These are phyloP conservation scores for Patiria miniata DNA, from an alignment of 35 echinoderm and acorn worm species.

Conservation along the genomic window DNA sequence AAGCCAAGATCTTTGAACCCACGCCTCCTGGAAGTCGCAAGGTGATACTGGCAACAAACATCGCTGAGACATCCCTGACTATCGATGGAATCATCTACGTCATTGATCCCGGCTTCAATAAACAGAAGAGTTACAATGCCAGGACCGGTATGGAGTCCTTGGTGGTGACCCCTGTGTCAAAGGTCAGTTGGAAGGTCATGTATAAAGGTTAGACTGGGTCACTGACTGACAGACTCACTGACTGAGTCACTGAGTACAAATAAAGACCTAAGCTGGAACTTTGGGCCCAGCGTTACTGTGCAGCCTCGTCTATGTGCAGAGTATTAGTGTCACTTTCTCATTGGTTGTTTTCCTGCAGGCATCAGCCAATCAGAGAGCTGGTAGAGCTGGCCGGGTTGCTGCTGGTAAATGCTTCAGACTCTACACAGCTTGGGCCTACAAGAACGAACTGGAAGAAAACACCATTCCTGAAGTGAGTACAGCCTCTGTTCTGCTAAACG, in stretches of 20 bases:
- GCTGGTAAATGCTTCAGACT: slow-evolving; percentile 93
- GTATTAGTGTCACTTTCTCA: not conserved
- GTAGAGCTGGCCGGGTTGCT: slow-evolving; percentile 85
- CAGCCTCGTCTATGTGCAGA: too few relatives aligned
- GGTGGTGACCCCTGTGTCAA: slow-evolving; percentile 89
- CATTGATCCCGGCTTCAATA: slow-evolving; percentile 91
- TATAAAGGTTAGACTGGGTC: too few relatives aligned
- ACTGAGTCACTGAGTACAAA: too few relatives aligned
- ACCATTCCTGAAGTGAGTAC: slow-evolving; percentile 85
- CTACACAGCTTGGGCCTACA: slow-evolving; percentile 95
- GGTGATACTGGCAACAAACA: slow-evolving; percentile 94
- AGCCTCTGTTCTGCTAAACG: not conserved
- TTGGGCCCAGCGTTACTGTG: too few relatives aligned
- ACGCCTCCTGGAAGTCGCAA: slow-evolving; percentile 86
- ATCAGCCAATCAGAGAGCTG: slow-evolving; percentile 95
- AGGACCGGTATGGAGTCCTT: slow-evolving; percentile 96
- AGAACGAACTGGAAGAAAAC: slow-evolving; percentile 96
- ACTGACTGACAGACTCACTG: too few relatives aligned
- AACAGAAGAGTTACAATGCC: slow-evolving; percentile 99
- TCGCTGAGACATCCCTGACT: slow-evolving; percentile 93
- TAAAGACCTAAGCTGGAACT: too few relatives aligned
- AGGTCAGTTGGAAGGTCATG: slow-evolving; percentile 49
- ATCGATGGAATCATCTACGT: slow-evolving; percentile 95
- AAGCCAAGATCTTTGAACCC: slow-evolving; percentile 96
- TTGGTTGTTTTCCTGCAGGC: slow-evolving; percentile 50